These are phyloP conservation scores for Trogon melanurus DNA, from an alignment of 2,113 vertebrate species.

Conservation along the genomic window DNA sequence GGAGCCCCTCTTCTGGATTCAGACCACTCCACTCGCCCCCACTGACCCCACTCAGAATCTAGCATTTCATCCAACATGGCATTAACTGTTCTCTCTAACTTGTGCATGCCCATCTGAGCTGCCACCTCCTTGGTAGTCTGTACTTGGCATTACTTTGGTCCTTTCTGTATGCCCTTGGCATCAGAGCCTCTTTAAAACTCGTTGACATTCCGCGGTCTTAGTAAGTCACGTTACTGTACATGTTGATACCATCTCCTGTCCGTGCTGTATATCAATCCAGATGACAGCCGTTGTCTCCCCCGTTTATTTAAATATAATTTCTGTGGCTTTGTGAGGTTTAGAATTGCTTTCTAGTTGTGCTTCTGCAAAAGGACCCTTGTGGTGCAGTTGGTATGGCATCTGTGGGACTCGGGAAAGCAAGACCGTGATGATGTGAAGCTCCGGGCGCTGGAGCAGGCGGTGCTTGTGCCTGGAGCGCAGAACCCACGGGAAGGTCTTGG, in stretches of 20 bases:
- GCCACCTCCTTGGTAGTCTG: conserved; percentile 67
- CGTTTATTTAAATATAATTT: conserved; percentile 53
- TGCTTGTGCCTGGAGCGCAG: background rate
- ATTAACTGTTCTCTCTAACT: conserved; percentile 68
- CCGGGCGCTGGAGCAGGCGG: background rate
- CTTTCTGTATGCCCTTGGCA: conserved; percentile 67
- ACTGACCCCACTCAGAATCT: conserved; percentile 58
- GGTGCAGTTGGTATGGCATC: conserved; percentile 16
- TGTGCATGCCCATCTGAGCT: conserved; percentile 74
- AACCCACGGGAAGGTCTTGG: background rate
- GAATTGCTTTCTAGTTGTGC: conserved; percentile 78
- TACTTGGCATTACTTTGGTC: conserved; percentile 67
- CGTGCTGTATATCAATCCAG: conserved; percentile 61
- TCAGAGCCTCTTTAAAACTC: conserved; percentile 52
- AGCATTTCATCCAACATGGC: conserved; percentile 62
- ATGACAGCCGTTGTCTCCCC: conserved; percentile 21
- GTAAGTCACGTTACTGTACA: conserved; percentile 43
- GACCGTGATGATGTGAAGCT: background rate
- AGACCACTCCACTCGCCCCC: conserved; percentile 57
- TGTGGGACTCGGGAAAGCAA: background rate
- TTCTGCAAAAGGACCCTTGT: conserved; percentile 71
- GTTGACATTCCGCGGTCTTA: conserved; percentile 70
- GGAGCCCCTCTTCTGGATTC: conserved; percentile 44
- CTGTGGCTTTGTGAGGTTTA: conserved; percentile 77
- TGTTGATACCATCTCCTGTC: conserved; percentile 60